These are phyloP conservation scores for Ornithoptera alexandrae DNA, from an alignment of 2,888 invertebrate species.

Conservation along the genomic window DNA sequence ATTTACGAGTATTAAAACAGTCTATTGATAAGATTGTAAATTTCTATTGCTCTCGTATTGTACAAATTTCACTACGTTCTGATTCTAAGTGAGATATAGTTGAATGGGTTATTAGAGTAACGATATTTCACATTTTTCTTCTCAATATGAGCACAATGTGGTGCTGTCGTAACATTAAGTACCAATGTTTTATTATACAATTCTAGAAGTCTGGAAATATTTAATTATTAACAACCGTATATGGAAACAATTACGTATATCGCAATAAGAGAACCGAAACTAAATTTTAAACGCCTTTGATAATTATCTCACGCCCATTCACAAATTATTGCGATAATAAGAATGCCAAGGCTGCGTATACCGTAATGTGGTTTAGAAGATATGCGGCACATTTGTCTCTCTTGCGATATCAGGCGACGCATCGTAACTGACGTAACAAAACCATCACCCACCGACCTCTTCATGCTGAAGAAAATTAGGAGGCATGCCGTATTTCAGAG, in stretches of 20 bases:
- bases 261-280: slow-evolving; percentile 19
- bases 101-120: too few species aligned
- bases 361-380: slow-evolving; percentile 52
- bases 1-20: too few species aligned
- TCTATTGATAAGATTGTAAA: too few species aligned
- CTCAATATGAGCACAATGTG: too few species aligned
- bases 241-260: slow-evolving; percentile 5
- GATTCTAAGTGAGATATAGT: too few species aligned
- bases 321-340: slow-evolving; percentile 48
- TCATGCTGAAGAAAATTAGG: slow-evolving; percentile 35
- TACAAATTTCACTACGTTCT: too few species aligned
- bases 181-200: neutral
- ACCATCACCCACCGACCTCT: slow-evolving; percentile 51
- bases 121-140: too few species aligned
- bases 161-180: neutral
- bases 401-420: slow-evolving; percentile 64
- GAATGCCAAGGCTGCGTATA: slow-evolving; percentile 60
- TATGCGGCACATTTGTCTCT: slow-evolving; percentile 69
- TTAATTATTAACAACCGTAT: neutral
- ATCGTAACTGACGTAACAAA: slow-evolving; percentile 60
- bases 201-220: neutral
- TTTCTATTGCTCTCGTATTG: too few species aligned
- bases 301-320: slow-evolving; percentile 22
- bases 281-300: slow-evolving; percentile 11
- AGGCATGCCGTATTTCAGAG: slow-evolving; percentile 42